Conservation (phyloP, 2,113 vertebrate genomes). For the Naja naja region DNA sequence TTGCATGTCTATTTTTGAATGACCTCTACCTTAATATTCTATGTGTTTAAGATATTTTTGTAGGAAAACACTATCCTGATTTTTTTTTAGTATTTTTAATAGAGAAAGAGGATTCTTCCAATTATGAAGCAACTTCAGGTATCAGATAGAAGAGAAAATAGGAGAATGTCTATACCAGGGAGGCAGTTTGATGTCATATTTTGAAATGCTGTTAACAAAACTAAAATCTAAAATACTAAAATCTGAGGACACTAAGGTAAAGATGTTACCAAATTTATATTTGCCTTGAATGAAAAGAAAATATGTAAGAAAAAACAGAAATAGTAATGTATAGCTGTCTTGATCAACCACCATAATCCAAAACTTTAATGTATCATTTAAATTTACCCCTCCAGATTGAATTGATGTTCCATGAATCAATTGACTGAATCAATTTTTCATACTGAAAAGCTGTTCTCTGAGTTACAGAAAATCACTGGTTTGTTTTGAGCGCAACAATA, state of each 20-base stretch:
- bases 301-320: not conserved
- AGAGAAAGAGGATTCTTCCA: not conserved
- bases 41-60: not conserved
- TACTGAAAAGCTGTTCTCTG: not conserved
- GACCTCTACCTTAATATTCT: not conserved
- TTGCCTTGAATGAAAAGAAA: not conserved
- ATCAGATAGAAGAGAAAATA: not conserved
- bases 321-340: not conserved
- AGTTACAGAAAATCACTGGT: not conserved
- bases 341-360: not conserved
- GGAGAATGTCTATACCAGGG: not conserved
- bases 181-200: not conserved
- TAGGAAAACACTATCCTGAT: not conserved
- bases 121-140: not conserved
- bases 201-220: not conserved
- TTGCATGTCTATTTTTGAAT: not conserved
- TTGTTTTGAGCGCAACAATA: not conserved
- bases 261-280: not conserved
- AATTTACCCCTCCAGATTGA: not conserved
- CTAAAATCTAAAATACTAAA: not conserved
- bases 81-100: not conserved
- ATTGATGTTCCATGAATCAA: not conserved
- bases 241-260: not conserved
- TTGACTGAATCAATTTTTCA: not conserved
- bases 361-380: not conserved